Base-by-base conservation (phyloP, 2,113 vertebrate species). In the Corythornis vintsioides region DNA sequence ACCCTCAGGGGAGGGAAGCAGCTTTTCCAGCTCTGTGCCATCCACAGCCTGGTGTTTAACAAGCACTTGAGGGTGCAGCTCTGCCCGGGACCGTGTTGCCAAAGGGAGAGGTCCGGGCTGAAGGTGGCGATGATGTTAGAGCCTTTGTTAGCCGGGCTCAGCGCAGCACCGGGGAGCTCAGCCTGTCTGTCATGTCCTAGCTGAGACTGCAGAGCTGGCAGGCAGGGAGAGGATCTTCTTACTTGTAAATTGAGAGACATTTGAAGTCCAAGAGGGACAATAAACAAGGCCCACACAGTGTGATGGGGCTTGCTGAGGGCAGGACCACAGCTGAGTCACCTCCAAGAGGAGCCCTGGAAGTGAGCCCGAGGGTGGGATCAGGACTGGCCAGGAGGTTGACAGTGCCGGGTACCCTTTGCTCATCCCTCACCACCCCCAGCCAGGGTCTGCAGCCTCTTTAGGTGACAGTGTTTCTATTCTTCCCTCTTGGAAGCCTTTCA, bases 221-320 rank as follows among this genome's bases (percentile, higher is more conserved):
- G 67, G 74, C 77, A 73, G 66, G 77, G 64, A 56, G 25, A 89
- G 95, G 95, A 96, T 95, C 96, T 73, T 87, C 89, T 96, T 96
- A 93, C 95, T n/a, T 91, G 95, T 93, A 96, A 96, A 87, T 73
- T 89, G 94, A 95, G 83, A 95, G 92, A 90, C 38, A 55, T 63
- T 29, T 63, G 63, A 40, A 77, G 81, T 70, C 33, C 38, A 42
- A 43, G 47, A 53, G 22, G 75, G 94, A 93, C 92, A 96, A 93
- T 93, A 48, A 92, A 96, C 94, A 96, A 94, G 95, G 92, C 76
- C 13, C 0, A 10, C 59, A 79, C 81, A 87, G 81, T 86, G 87
- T 61, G 57, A 31, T 17, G 33, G 80, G 79, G 33, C 42, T 59
- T n/a, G 61, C 66, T 31, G 74, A 47, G 74, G 45, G 83, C 77